Conservation (phyloP, 2,888 invertebrate species). For the Gymnoscelis rufifasciata region DNA sequence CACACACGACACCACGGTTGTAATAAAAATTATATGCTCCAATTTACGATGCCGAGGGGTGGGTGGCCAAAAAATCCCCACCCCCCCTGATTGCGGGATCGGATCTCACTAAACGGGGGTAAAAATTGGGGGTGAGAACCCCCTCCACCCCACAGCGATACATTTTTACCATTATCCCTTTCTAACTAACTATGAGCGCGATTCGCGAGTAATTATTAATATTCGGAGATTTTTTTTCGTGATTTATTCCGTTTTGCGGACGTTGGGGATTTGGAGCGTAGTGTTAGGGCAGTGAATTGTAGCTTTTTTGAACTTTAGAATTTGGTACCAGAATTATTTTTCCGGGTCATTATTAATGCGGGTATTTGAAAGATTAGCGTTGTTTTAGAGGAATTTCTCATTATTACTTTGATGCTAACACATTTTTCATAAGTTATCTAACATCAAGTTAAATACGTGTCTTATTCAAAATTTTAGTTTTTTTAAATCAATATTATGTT, state of each 20-base stretch:
- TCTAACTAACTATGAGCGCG: constrained; percentile 68
- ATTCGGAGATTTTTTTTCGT: constrained; percentile 43
- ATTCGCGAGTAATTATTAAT: constrained; percentile 68
- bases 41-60: constrained; percentile 67
- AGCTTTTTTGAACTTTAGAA: constrained; percentile 10
- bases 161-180: constrained; percentile 74
- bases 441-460: no score
- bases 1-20: constrained; percentile 65
- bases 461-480: no score
- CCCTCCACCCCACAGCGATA: constrained; percentile 56
- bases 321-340: not conserved
- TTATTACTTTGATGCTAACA: no score
- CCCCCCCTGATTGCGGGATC: constrained; percentile 76
- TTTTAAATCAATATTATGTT: no score
- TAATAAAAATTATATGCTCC: constrained; percentile 80
- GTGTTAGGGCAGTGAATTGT: constrained; percentile 8
- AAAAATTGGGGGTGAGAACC: constrained; percentile 56
- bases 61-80: constrained; percentile 61
- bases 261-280: constrained; percentile 10
- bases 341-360: not conserved
- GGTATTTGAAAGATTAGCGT: not conserved
- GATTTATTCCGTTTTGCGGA: constrained; percentile 23
- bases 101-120: constrained; percentile 73
- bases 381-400: not conserved
- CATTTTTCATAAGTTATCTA: no score